Percentiles rank a stretch among this genome's conserved stretches.
phyloP scores from a whole-genome alignment of 2,797 vertebrate genomes.

The Sebastes iracundus region DNA sequence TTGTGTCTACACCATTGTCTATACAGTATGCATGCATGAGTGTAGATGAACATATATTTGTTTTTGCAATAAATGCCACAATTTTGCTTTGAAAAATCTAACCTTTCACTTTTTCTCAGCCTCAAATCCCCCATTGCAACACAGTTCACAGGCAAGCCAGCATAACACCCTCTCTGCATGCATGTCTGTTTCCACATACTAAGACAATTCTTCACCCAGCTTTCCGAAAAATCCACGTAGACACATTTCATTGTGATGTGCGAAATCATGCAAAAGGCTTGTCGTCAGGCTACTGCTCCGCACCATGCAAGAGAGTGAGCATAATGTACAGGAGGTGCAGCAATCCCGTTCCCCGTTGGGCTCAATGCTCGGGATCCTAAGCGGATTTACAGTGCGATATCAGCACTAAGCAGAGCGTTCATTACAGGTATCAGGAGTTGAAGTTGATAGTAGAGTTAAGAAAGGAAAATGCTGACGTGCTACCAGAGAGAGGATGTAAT shows the following conservation, averaged over 20 bases:
- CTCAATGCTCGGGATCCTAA: slow-evolving; percentile 56
- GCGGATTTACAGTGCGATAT: slow-evolving; percentile 72
- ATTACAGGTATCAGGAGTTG: slow-evolving; percentile 71
- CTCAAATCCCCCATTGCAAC: background rate
- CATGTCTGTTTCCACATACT: slow-evolving; percentile 42
- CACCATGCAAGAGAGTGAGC: slow-evolving; percentile 13
- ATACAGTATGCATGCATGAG: background rate
- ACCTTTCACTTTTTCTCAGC: background rate
- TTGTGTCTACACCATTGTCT: background rate
- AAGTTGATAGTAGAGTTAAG: slow-evolving; percentile 66
- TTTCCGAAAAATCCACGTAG: slow-evolving; percentile 38
- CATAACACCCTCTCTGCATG: slow-evolving; percentile 12
- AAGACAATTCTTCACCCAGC: slow-evolving; percentile 1
- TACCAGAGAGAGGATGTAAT: slow-evolving; percentile 41
- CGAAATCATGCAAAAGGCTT: slow-evolving; percentile 37
- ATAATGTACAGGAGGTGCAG: background rate
- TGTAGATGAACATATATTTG: background rate
- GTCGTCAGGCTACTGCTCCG: slow-evolving; percentile 13
- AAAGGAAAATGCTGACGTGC: slow-evolving; percentile 62
- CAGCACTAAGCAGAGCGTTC: slow-evolving; percentile 67
- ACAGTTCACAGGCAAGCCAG: background rate
- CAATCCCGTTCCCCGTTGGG: slow-evolving; percentile 32
- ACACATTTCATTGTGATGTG: slow-evolving; percentile 50
- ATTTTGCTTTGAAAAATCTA: background rate
- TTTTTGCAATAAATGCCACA: background rate